A percentile compares a stretch with the other conserved stretches of the same genome.
Conservation (phyloP, 2,113 vertebrate species). For the Nettapus auritus region DNA sequence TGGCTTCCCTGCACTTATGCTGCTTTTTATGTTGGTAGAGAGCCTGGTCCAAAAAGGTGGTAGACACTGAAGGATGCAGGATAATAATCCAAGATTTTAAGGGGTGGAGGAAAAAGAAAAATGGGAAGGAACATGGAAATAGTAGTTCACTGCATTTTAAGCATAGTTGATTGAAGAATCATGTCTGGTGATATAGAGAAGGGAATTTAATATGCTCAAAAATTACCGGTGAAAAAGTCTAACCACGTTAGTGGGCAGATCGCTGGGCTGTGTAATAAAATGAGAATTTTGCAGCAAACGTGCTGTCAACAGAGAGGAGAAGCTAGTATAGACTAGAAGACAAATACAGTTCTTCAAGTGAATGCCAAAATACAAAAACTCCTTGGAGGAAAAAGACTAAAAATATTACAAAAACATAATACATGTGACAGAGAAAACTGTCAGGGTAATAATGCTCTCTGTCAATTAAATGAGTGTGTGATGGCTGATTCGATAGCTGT, state of each 20-base stretch:
- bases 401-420: neutral
- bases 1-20: neutral
- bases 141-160: neutral
- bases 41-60: neutral
- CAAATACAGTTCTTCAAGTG: neutral
- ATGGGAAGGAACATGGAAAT: neutral
- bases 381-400: neutral
- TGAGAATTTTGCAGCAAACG: neutral
- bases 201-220: neutral
- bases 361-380: neutral
- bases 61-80: neutral
- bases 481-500: neutral
- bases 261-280: neutral
- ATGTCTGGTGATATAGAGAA: neutral
- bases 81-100: neutral
- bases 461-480: neutral
- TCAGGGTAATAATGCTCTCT: neutral
- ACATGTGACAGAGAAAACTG: neutral
- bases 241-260: neutral
- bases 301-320: neutral
- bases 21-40: neutral
- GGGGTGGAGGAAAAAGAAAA: neutral
- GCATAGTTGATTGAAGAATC: neutral
- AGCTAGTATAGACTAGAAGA: neutral
- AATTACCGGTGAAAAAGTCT: neutral